Evolutionary conservation across 1,140 invertebrate genomes (phyloP).

Genomic region (Zaprionus ghesquierei): DNA sequence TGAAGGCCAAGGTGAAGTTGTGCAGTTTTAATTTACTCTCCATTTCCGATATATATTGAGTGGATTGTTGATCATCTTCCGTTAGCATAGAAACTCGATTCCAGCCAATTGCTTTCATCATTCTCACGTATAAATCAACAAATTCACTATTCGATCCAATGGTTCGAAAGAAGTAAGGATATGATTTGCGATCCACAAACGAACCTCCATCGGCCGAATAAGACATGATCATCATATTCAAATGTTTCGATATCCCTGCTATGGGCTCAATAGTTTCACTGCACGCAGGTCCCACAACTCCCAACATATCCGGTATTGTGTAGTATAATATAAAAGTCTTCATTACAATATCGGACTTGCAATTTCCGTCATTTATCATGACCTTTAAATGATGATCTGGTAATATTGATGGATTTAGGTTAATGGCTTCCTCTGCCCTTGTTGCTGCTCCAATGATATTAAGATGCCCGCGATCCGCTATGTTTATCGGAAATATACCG

Average conservation of each 20-base stretch:
- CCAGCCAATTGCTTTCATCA: slow-evolving; percentile 86
- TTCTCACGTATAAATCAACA: slow-evolving; percentile 67
- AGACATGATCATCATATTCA: slow-evolving; percentile 90
- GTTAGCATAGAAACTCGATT: slow-evolving; percentile 88
- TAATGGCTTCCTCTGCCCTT: slow-evolving; percentile 88
- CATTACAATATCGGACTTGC: slow-evolving; percentile 90
- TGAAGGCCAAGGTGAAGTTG: slow-evolving; percentile 87
- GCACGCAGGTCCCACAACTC: slow-evolving; percentile 92
- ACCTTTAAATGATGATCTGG: slow-evolving; percentile 86
- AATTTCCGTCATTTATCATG: slow-evolving; percentile 87
- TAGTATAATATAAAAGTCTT: slow-evolving; percentile 90
- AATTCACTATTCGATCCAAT: slow-evolving; percentile 92
- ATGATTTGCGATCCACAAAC: slow-evolving; percentile 87
- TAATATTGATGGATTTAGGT: slow-evolving; percentile 85
- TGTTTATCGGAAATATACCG: slow-evolving; percentile 89
- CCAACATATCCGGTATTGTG: slow-evolving; percentile 85
- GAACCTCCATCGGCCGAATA: slow-evolving; percentile 91
- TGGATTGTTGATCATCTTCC: slow-evolving; percentile 91
- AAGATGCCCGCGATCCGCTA: slow-evolving; percentile 84
- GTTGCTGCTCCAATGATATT: slow-evolving; percentile 87
- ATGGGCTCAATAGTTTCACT: slow-evolving; percentile 93
- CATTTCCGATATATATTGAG: slow-evolving; percentile 90
- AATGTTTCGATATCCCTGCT: slow-evolving; percentile 90
- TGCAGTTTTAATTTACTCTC: slow-evolving; percentile 85
- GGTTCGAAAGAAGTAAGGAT: slow-evolving; percentile 93